A percentile compares a stretch with the other conserved stretches of the same genome.
Evolutionary conservation across 1,140 invertebrate species (phyloP).

Genomic region (Physella acuta): DNA sequence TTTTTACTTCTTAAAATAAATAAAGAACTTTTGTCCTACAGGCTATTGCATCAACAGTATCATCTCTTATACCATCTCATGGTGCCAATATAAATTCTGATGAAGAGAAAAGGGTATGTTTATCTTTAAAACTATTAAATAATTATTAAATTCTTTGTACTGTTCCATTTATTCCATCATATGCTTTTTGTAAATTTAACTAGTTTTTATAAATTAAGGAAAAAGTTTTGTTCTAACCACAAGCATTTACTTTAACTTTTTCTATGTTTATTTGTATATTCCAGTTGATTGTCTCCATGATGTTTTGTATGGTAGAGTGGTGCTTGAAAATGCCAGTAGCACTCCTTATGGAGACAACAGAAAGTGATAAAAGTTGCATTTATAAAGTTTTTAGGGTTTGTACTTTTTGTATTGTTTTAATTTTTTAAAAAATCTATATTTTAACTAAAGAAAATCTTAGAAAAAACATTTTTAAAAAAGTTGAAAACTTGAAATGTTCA

Average conservation of each 20-base stretch:
- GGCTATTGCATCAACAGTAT: constrained; percentile 67
- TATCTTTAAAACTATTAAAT: no score
- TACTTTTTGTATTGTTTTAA: neutral
- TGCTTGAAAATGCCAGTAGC: constrained; percentile 74
- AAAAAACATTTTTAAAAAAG: neutral
- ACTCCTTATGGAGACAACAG: constrained; percentile 58
- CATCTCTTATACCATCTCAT: constrained; percentile 62
- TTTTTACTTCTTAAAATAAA: no score
- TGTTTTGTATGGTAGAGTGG: constrained; percentile 91
- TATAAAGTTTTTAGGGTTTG: constrained; percentile 61
- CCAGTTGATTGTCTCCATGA: constrained; percentile 75
- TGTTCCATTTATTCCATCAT: no score
- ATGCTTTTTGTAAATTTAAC: no score
- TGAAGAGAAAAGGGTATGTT: constrained; percentile 64
- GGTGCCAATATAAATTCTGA: constrained; percentile 60
- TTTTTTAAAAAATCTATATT: no score
- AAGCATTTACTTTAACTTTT: no score
- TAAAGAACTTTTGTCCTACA: no score
- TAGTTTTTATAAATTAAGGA: no score
- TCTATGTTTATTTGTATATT: no score
- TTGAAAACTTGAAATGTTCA: neutral
- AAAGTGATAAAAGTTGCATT: constrained; percentile 54
- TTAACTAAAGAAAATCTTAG: no score
- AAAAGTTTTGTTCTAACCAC: no score
- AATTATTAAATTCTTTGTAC: no score